Evolutionary conservation across 2,888 invertebrate genomes (phyloP), one percentile per base, ranked within the genome.

Genomic region (Microctonus aethiopoides): DNA sequence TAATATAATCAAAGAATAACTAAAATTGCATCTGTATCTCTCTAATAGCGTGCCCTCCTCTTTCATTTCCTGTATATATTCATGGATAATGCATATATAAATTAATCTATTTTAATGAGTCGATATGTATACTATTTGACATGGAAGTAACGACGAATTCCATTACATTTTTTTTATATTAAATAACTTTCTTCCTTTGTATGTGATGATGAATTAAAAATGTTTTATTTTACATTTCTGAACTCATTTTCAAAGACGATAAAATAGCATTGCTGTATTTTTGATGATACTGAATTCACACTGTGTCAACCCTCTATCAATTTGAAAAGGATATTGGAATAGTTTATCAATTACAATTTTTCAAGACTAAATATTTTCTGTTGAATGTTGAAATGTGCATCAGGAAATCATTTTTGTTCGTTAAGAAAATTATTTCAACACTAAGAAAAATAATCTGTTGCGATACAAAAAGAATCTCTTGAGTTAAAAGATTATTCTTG

Each of bases 61-160:
- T 32, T 32, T 32, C 32, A 32, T 24, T n/a, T 57, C 24, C n/a
- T 65, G 56, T 29, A 36, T 62, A 61, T 32, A 41, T 24, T 29
- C 20, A 20, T 54, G 39, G 32, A 34, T 51, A 59, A 59, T 46
- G 32, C 57, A 62, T 39, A 54, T 51, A 71, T 64, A 70, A 39
- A 39, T 67, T 36, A 34, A 57, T 65, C 36, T 11, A 57, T 26
- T 51, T 60, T 7, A 32, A 41, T 56, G 54, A 22, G 20, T 57
- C 66, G 66, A 71, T 73, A 71, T 73, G 71, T 79, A 73, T 77
- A 80, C 75, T 76, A 77, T 77, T 75, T 74, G 73, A 79, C 77
- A 76, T 78, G 76, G 79, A 52, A 52, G 52, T 63, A 63, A 32
- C 51, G 63, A 63, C 46, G 63, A 63, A 32, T 63, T 63, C 7